Conservation (phyloP, 2,888 invertebrate species). For the Mycalesis mineus region DNA sequence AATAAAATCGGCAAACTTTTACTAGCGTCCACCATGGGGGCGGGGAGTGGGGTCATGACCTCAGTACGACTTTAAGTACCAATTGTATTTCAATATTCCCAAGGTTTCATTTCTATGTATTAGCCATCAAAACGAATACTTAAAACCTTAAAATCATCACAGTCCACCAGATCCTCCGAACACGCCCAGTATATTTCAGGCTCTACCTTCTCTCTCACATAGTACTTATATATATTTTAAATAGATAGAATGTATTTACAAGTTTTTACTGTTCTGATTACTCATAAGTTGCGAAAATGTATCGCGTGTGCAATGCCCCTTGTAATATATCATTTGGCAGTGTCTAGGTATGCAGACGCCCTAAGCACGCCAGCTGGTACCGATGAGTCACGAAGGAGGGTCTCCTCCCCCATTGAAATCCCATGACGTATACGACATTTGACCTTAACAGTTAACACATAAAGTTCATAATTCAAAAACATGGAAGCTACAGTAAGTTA, state of each 20-base stretch:
- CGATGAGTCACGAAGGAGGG: conserved; percentile 31
- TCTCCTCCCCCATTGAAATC: conserved; percentile 25
- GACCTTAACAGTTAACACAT: conserved; percentile 10
- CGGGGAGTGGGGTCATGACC: too few species aligned
- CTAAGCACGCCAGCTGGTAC: conserved; percentile 30
- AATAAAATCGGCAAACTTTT: too few species aligned
- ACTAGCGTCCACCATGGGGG: too few species aligned
- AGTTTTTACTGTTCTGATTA: conserved; percentile 6
- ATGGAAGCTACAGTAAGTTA: conserved; percentile 13
- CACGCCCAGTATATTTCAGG: too few species aligned
- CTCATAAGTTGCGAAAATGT: conserved; percentile 23
- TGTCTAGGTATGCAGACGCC: conserved; percentile 29
- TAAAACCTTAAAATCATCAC: too few species aligned
- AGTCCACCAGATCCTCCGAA: too few species aligned
- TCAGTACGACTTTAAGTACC: too few species aligned
- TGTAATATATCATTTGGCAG: conserved; percentile 27
- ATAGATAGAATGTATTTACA: not conserved
- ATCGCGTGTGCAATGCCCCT: conserved; percentile 27
- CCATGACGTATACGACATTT: conserved; percentile 15
- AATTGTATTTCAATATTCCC: too few species aligned
- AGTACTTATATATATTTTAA: too few species aligned
- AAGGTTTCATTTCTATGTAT: too few species aligned
- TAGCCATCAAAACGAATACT: too few species aligned
- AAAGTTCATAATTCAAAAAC: conserved; percentile 8
- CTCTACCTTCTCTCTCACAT: too few species aligned